These are phyloP conservation scores for Hypolimnas misippus DNA, from an alignment of 2,888 invertebrate species.

Conservation along the genomic window DNA sequence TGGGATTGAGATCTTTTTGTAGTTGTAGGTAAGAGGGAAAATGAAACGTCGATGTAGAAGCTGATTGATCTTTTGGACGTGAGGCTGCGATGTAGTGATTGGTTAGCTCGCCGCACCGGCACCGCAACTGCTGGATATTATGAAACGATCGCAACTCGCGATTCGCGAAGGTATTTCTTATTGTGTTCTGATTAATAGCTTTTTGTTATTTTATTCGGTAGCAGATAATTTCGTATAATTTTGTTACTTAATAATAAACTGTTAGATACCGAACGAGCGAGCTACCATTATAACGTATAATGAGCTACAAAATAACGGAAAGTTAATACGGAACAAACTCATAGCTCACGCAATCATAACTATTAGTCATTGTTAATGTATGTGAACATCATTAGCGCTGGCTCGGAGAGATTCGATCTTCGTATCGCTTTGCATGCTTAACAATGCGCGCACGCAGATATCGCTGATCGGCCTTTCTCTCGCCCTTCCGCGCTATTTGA, in stretches of 20 bases:
- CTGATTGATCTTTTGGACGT: constrained; percentile 65
- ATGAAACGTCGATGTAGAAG: constrained; percentile 60
- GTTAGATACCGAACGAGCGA: neutral
- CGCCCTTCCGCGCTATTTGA: constrained; percentile 52
- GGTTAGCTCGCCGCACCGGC: constrained; percentile 51
- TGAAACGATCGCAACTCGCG: constrained; percentile 57
- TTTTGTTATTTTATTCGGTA: constrained; percentile 8
- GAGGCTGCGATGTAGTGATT: constrained; percentile 50
- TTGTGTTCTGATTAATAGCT: constrained; percentile 42
- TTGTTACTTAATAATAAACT: neutral
- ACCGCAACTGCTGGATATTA: constrained; percentile 64
- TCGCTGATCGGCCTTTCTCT: constrained; percentile 51
- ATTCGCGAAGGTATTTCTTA: constrained; percentile 2
- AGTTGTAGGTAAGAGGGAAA: constrained; percentile 64
- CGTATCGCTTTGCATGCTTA: constrained; percentile 20
- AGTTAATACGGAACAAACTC: constrained; percentile 18
- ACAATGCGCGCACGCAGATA: constrained; percentile 35
- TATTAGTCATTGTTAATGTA: constrained; percentile 25
- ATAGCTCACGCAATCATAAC: constrained; percentile 9
- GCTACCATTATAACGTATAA: neutral
- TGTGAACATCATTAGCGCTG: constrained; percentile 31
- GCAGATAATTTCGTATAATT: constrained; percentile 5
- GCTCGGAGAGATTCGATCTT: constrained; percentile 23
- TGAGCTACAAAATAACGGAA: constrained; percentile 15
- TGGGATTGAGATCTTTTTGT: constrained; percentile 73